phyloP scores from a whole-genome alignment of 2,797 vertebrate genomes.

The Tachyglossus aculeatus region DNA sequence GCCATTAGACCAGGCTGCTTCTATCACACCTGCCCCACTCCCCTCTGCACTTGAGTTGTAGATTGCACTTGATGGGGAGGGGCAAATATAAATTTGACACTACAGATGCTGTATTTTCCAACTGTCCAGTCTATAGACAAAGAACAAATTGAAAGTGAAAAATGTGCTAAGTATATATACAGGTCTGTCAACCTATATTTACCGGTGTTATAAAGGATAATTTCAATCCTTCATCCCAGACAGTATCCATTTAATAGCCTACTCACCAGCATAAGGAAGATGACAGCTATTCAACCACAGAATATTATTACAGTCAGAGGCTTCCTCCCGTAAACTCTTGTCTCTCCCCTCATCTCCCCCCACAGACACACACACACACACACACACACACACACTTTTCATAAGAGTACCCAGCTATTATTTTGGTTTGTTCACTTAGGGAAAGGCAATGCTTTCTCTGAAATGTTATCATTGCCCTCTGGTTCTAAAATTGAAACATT shows the following conservation, averaged over 20 bases:
- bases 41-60: too few species aligned
- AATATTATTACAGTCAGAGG: neutral
- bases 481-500: neutral
- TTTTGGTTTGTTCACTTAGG: neutral
- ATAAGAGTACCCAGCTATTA: neutral
- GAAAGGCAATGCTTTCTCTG: neutral
- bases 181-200: neutral
- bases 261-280: neutral
- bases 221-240: neutral
- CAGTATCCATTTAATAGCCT: neutral
- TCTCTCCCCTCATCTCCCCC: too few species aligned
- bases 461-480: neutral
- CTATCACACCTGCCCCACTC: too few species aligned
- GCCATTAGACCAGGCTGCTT: too few species aligned
- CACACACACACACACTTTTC: neutral
- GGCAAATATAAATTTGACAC: too few species aligned
- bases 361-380: neutral
- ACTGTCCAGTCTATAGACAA: neutral
- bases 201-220: neutral
- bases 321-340: too few species aligned
- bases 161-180: neutral
- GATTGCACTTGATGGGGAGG: too few species aligned
- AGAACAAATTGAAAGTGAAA: neutral
- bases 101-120: neutral
- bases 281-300: neutral